A percentile compares a stretch with the other conserved stretches of the same genome.
Evolutionary conservation across 2,888 invertebrate genomes (phyloP).

Genomic region (Chaetoderma sp.): DNA sequence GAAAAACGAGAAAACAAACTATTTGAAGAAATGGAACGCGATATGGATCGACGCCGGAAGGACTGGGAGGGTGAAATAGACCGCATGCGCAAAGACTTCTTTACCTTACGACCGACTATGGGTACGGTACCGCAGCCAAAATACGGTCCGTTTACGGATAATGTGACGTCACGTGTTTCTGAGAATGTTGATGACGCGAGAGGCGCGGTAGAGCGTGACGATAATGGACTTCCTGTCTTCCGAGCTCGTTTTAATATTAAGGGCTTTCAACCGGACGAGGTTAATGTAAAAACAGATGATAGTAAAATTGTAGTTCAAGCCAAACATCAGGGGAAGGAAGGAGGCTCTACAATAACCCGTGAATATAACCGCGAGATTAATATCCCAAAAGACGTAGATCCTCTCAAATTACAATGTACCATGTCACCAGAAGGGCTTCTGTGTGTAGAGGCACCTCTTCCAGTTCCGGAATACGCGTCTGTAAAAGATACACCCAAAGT

Average conservation of each 20-base stretch:
- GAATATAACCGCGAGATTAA: conserved; percentile 60
- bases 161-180: background rate
- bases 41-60: conserved; percentile 57
- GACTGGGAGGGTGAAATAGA: conserved; percentile 66
- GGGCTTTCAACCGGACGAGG: conserved; percentile 59
- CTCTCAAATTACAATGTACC: conserved; percentile 54
- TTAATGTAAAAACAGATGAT: conserved; percentile 59
- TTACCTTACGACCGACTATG: conserved; percentile 58
- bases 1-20: conserved; percentile 63
- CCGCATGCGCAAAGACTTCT: conserved; percentile 66
- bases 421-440: conserved; percentile 59
- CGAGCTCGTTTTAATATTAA: conserved; percentile 59
- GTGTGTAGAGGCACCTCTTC: conserved; percentile 50
- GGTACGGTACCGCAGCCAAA: conserved; percentile 35
- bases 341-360: conserved; percentile 53
- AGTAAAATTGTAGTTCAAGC: conserved; percentile 57
- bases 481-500: background rate
- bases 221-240: conserved; percentile 50
- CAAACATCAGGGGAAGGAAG: conserved; percentile 52
- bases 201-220: conserved; percentile 49
- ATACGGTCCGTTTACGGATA: conserved; percentile 44
- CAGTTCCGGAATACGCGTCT: conserved; percentile 21
- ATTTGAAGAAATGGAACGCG: conserved; percentile 63
- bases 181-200: conserved; percentile 39
- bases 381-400: conserved; percentile 57